Evolutionary conservation across 2,113 vertebrate genomes (phyloP).

Genomic region (Sylvia atricapilla): DNA sequence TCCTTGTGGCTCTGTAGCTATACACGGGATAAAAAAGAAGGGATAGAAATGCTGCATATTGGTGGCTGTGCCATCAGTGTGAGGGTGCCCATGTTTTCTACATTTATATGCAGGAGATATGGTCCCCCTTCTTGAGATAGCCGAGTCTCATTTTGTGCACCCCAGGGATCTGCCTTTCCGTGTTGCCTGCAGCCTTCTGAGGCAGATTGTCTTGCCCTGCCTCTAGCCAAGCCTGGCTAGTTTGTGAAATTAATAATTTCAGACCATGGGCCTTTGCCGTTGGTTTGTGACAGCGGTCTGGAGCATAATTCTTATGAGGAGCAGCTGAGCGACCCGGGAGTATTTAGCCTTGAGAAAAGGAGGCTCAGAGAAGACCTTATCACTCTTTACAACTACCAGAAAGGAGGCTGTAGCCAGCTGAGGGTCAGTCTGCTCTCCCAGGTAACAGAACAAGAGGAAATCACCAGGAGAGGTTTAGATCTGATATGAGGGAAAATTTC

Average conservation of each 20-base stretch:
- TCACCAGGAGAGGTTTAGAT: background rate
- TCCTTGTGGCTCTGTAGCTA: background rate
- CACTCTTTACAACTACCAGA: background rate
- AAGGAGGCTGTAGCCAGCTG: background rate
- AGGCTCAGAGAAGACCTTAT: background rate
- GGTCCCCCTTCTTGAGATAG: background rate
- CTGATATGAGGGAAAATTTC: background rate
- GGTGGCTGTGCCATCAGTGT: background rate
- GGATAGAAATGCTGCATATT: background rate
- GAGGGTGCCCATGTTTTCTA: background rate
- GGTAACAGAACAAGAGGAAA: background rate
- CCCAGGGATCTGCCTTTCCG: background rate
- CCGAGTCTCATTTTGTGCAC: fast-evolving
- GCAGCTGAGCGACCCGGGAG: fast-evolving
- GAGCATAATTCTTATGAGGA: background rate
- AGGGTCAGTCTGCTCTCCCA: background rate
- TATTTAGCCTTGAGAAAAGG: background rate
- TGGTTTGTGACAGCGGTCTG: background rate
- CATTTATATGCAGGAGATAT: fast-evolving
- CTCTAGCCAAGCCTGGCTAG: background rate
- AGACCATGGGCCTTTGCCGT: background rate
- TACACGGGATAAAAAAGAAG: background rate
- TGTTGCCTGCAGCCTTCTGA: background rate
- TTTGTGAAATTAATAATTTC: background rate
- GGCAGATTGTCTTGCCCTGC: background rate